Percentiles rank a stretch among this genome's conserved stretches.
phyloP scores from a whole-genome alignment of 2,113 vertebrate genomes.

The Oryzias javanicus region DNA sequence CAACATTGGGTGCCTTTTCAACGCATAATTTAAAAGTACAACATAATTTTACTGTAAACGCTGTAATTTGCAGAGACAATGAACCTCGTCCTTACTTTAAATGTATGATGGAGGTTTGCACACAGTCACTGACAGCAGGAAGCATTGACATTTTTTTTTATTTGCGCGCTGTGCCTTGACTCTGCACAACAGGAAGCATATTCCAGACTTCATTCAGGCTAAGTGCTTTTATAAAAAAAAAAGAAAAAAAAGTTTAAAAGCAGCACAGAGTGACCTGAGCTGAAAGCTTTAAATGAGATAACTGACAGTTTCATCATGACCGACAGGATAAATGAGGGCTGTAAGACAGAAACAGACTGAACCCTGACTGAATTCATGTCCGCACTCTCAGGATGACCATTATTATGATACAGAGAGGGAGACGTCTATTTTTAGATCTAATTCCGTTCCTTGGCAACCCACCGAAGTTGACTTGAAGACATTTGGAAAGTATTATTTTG shows the following conservation, averaged over 20 bases:
- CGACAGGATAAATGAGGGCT: not conserved
- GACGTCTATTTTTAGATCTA: not conserved
- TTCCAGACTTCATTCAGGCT: not conserved
- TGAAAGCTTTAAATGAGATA: not conserved
- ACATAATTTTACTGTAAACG: no score
- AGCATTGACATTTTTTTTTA: no score
- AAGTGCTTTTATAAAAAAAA: not conserved
- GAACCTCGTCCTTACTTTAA: no score
- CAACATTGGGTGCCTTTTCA: no score
- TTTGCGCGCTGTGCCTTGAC: not conserved
- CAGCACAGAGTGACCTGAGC: not conserved
- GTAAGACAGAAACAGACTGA: not conserved
- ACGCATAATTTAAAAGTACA: no score
- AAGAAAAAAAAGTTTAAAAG: not conserved
- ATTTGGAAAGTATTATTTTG: not conserved
- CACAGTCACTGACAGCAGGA: no score
- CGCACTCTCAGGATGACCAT: not conserved
- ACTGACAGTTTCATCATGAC: not conserved
- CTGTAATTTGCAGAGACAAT: no score
- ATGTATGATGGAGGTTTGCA: no score
- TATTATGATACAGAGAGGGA: not conserved
- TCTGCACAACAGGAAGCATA: not conserved
- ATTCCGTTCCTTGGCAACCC: conserved; percentile 14
- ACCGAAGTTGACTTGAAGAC: not conserved
- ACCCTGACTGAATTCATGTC: conserved; percentile 2